Base-by-base conservation (phyloP, 2,888 invertebrate genomes). In the Congeria kusceri region DNA sequence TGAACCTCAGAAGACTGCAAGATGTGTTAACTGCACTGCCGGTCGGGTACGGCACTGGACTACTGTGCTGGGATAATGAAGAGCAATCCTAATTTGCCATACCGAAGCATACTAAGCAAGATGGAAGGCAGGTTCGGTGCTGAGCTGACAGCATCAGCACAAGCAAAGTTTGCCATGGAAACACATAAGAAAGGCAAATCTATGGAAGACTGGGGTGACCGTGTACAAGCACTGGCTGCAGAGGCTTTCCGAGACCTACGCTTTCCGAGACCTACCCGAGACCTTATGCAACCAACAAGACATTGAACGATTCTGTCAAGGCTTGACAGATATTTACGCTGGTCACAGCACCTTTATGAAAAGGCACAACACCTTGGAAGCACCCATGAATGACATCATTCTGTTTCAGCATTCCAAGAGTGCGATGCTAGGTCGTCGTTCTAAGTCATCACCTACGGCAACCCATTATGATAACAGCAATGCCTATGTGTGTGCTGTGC, bases 231-330 rank as follows among this genome's bases (percentile, higher is more conserved):
- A 9, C 25, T 53, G 9, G 20, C 53, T 20, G 2, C 25, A 2
- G 53, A 53, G 11, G 53, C 53, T 53, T 53, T 23, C 53, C 23
- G 23, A n/a, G n/a, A n/a, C n/a, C n/a, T n/a, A n/a, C n/a, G n/a
- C n/a, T n/a, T n/a, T n/a, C n/a, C n/a, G n/a, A n/a, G 53, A 53
- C 20, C n/a, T 53, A 25, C 53, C 53, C n/a, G 53, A 53, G n/a
- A 4, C 53, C 5, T 53, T 53, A 2, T 23, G 53, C 18, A 53
- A 53, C n/a, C 53, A 25, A 9, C 53, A 53, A 53, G 53, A 15
- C 25, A 53, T 53, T 53, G 53, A 53, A n/a, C 9, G 53, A 23
- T 53, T 53, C n/a, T 53, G 53, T 53, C 53, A 53, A 53, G 53
- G 53, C 20, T 25, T 53, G 11, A 9, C n/a, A 53, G 53, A 53